Evolutionary conservation across 2,113 vertebrate species (phyloP).

Genomic region (Anhinga rufa): DNA sequence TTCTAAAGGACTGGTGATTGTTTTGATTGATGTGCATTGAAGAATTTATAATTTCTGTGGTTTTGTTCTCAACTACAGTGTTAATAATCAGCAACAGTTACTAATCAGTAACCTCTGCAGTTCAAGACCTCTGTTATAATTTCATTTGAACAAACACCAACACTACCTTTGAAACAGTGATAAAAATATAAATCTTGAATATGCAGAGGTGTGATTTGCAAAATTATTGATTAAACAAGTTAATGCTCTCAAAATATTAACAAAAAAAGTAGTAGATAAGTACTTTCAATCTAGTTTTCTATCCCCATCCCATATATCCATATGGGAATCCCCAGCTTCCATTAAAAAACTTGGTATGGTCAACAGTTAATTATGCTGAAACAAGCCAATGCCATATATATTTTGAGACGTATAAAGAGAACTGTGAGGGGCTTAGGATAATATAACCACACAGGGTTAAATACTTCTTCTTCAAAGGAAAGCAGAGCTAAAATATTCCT

Average conservation of each 20-base stretch:
- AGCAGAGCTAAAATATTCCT: constrained; percentile 69
- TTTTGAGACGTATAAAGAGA: background rate
- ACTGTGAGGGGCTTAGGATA: background rate
- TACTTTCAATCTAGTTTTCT: background rate
- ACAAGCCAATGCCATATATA: background rate
- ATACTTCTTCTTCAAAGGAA: constrained; percentile 46
- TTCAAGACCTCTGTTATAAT: background rate
- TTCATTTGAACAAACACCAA: background rate
- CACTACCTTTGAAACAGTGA: background rate
- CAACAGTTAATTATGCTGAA: background rate
- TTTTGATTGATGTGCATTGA: background rate
- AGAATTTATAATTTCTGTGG: background rate
- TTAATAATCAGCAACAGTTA: background rate
- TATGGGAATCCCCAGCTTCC: background rate
- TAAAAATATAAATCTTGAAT: background rate
- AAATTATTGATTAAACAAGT: background rate
- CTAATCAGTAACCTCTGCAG: background rate
- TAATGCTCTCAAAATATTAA: background rate
- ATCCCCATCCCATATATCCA: background rate
- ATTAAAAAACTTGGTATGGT: background rate
- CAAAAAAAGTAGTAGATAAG: background rate
- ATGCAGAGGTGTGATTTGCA: background rate
- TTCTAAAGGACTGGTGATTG: background rate
- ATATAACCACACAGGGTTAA: constrained; percentile 55
- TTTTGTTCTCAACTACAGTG: background rate